Evolutionary conservation across 2,797 vertebrate genomes (phyloP).

Genomic region (Artibeus lituratus): DNA sequence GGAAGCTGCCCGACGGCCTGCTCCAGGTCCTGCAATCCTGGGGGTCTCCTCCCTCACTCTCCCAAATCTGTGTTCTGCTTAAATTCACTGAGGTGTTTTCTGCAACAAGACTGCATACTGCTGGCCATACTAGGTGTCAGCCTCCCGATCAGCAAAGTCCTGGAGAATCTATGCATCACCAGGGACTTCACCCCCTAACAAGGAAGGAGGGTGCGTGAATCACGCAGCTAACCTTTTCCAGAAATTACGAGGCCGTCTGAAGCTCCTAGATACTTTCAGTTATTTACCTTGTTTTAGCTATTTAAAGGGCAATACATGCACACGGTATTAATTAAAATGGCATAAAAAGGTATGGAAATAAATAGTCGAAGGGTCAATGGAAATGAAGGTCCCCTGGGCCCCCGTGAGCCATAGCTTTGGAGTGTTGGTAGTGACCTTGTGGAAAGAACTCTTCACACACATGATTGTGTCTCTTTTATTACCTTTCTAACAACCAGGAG

Average conservation of each 20-base stretch:
- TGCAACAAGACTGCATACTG: neutral
- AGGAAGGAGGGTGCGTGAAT: neutral
- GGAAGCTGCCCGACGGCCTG: too few species aligned
- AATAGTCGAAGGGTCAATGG: neutral
- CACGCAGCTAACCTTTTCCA: accelerated
- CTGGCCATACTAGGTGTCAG: too few species aligned
- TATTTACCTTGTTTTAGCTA: neutral
- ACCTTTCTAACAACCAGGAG: neutral
- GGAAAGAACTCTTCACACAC: too few species aligned
- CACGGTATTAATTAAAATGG: neutral
- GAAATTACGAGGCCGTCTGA: neutral
- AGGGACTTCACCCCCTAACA: neutral
- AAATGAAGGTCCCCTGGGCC: neutral
- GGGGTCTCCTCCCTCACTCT: neutral
- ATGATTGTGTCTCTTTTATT: neutral
- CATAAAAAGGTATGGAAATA: neutral
- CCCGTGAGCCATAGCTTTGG: neutral
- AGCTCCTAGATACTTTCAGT: neutral
- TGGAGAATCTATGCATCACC: neutral
- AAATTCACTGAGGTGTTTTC: neutral
- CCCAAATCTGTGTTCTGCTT: neutral
- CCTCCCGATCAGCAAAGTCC: neutral
- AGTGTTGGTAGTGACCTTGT: neutral
- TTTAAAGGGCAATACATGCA: neutral
- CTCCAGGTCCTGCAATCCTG: neutral